phyloP scores from a whole-genome alignment of 2,888 invertebrate genomes.

The Isotomurus palustris region DNA sequence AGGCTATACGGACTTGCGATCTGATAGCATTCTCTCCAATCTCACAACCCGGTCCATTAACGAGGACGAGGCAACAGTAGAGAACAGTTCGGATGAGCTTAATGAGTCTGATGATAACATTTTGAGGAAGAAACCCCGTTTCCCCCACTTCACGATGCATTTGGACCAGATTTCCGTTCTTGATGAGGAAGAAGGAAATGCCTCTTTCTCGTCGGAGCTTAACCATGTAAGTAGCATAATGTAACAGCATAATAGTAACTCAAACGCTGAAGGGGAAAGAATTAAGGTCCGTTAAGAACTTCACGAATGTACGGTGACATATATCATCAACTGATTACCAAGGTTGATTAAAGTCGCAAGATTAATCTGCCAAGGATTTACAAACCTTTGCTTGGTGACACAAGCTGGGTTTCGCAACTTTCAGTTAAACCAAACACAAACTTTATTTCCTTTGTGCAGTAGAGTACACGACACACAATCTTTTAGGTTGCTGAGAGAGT shows the following conservation, averaged over 20 bases:
- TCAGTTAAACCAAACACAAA: too few relatives aligned
- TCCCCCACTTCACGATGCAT: conserved; percentile 41
- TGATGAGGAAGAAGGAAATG: conserved; percentile 38
- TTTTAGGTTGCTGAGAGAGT: too few relatives aligned
- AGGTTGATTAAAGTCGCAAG: too few relatives aligned
- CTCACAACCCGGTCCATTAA: conserved; percentile 9
- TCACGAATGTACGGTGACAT: too few relatives aligned
- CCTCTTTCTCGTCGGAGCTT: conserved; percentile 40
- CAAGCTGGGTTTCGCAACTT: too few relatives aligned
- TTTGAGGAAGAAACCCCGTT: conserved; percentile 33
- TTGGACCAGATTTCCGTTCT: conserved; percentile 43
- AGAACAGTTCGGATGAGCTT: not conserved
- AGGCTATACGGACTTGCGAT: conserved; percentile 30
- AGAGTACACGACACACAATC: too few relatives aligned
- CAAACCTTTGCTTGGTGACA: too few relatives aligned
- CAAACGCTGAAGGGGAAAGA: too few relatives aligned
- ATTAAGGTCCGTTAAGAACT: too few relatives aligned
- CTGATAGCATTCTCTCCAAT: conserved; percentile 12
- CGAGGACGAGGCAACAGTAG: conserved; percentile 28
- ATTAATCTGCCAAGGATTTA: too few relatives aligned
- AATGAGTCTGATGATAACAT: conserved; percentile 18
- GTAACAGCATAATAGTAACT: not conserved
- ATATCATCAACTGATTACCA: too few relatives aligned
- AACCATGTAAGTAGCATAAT: conserved; percentile 42
- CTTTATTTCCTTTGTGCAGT: too few relatives aligned